Base-by-base conservation (phyloP, 2,888 invertebrate genomes). In the Tortrix viridana region DNA sequence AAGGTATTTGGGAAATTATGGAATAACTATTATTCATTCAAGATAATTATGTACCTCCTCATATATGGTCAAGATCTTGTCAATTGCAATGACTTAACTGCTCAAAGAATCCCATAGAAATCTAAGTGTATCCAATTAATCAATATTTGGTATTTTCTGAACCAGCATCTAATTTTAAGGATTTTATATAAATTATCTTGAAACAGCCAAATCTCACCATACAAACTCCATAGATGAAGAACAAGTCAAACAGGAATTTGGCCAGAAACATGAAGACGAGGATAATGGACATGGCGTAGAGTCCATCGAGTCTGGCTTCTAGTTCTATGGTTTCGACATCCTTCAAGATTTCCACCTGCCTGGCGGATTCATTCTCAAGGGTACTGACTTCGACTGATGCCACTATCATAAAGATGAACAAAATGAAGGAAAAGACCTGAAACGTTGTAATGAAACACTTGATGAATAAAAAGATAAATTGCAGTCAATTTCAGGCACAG, bases 211-310 rank as follows among this genome's bases (percentile, higher is more conserved):
- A 9, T 14, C 81, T 81, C 65, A 91, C 90, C 74, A 65, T 69
- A 22, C 80, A 58, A 18, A 89, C 86, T 1, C 82, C 90, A 65
- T 85, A 89, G 0, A 91, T 71, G 69, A 89, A 90, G 14, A 76
- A 6, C 0, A 87, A 16, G 57, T 91, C 91, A n/a, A 86, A 87
- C 7, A 76, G 48, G 67, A 91, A 84, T 71, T 90, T 90, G 20
- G 77, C 75, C 0, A 88, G 71, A 70, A 85, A 89, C 88, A 92
- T 84, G 7, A 89, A 55, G 0, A 82, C 78, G 5, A 91, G 73
- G 9, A 90, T 88, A 47, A 92, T 82, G 48, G 80, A 78, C 85
- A 90, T 85, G 18, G 77, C 89, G 61, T 85, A 88, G 0, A 85
- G 67, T 0, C 88, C 90, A 0, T 87, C 84, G 19, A 81, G 65